Evolutionary conservation across 2,113 vertebrate genomes (phyloP).

Genomic region (Macrotus californicus): DNA sequence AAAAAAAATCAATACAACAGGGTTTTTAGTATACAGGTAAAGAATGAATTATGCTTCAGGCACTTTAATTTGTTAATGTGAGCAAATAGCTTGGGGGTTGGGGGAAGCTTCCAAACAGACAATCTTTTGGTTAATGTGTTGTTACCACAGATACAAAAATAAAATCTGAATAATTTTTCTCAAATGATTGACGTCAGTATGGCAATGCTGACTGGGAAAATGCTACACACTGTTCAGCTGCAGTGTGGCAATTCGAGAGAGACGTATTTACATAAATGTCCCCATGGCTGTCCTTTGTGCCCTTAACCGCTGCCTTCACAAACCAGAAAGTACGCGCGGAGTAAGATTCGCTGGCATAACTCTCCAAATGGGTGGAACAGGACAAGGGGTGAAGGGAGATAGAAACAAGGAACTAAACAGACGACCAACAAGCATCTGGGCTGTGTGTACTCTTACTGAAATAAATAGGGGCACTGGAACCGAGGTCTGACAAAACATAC

Average conservation of each 20-base stretch:
- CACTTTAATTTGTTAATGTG: slow-evolving; percentile 94
- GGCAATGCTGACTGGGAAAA: slow-evolving; percentile 82
- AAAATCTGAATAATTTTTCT: slow-evolving; percentile 86
- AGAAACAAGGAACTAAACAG: not conserved
- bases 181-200: slow-evolving; percentile 82
- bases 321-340: slow-evolving; percentile 56
- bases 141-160: slow-evolving; percentile 90
- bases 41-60: slow-evolving; percentile 91
- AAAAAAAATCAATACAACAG: slow-evolving; percentile 89
- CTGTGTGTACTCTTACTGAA: slow-evolving; percentile 70
- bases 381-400: not conserved
- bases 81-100: slow-evolving; percentile 80
- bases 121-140: slow-evolving; percentile 83
- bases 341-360: slow-evolving; percentile 56
- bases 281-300: slow-evolving; percentile 76
- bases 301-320: slow-evolving; percentile 77
- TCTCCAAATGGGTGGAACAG: not conserved
- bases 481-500: slow-evolving; percentile 74
- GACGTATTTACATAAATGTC: slow-evolving; percentile 81
- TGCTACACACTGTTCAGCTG: slow-evolving; percentile 76
- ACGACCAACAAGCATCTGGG: slow-evolving; percentile 39
- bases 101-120: slow-evolving; percentile 75
- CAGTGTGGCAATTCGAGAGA: slow-evolving; percentile 78
- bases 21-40: slow-evolving; percentile 88
- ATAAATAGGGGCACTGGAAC: slow-evolving; percentile 82